Evolutionary conservation across 2,888 invertebrate genomes (phyloP), one percentile per base, ranked within the genome.

Genomic region (Ornithoptera alexandrae): DNA sequence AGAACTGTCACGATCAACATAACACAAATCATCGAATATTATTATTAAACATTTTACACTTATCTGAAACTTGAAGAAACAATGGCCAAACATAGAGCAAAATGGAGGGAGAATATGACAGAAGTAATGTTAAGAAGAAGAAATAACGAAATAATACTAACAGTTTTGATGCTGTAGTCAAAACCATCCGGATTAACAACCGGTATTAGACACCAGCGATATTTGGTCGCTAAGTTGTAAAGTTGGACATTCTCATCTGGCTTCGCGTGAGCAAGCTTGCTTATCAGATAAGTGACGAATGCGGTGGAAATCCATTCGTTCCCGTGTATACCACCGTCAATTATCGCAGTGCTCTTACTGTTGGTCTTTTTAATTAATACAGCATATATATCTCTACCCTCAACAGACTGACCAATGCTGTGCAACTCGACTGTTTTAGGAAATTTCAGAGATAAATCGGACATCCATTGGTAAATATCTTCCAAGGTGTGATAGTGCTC

Each of bases 141-240:
- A 30, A 30, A 30, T 30, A 30, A 30, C 24, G 30, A 39, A n/a
- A 46, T 20, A 12, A 57, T 63, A 73, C 78, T 78, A 74, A 80
- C 82, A 70, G 18, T 62, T 70, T 74, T 81, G 65, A 82, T 78
- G 18, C 78, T 81, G 62, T 81, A 95, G 17, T 91, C 94, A 78
- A 93, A 96, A 5, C 96, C 96, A 81, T 97, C 97, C 8, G 96
- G 97, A 84, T 97, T 97, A 24, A 94, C 84, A 7, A 95, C 86
- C 0, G 97, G 96, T 76, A 96, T 87, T 58, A 97, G 83, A 79
- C 95, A 94, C 95, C 96, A 97, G 71, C 95, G 94, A 77, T 92
- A 93, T 46, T 81, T 86, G 1, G 83, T 82, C 0, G 92, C 92
- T 17, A 94, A 79, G 0, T 81, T 65, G 56, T 83, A 80, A 1